These are phyloP conservation scores for Poecilia latipinna DNA, from an alignment of 2,113 vertebrate genomes.

Conservation along the genomic window DNA sequence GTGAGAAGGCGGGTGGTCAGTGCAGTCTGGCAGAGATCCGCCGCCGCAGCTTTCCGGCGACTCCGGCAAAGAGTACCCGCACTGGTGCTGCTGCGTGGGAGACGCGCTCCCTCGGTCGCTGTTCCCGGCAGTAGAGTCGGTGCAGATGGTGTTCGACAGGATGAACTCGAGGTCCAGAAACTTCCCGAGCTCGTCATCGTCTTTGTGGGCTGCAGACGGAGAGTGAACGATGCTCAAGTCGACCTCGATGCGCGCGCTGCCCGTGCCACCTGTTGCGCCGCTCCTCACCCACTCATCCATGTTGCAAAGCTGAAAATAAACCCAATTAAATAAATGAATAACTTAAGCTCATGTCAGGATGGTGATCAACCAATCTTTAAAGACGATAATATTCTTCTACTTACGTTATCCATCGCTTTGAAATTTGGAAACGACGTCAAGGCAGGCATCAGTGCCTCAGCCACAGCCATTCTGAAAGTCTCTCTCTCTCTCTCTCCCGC, in stretches of 20 bases:
- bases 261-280: conserved; percentile 43
- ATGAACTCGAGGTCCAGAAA: conserved; percentile 93
- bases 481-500: too few relatives aligned
- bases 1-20: conserved; percentile 75
- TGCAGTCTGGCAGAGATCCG: conserved; percentile 77
- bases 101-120: conserved; percentile 27
- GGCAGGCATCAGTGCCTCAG: conserved; percentile 71
- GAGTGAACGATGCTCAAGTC: conserved; percentile 80
- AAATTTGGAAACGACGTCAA: conserved; percentile 59
- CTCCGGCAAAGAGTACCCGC: conserved; percentile 86
- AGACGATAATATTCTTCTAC: conserved; percentile 35
- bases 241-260: conserved; percentile 72
- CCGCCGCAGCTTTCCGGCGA: conserved; percentile 89
- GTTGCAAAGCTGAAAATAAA: conserved; percentile 65
- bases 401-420: conserved; percentile 75
- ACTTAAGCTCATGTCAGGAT: neutral
- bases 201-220: conserved; percentile 62
- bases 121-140: conserved; percentile 38
- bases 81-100: conserved; percentile 52
- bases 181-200: conserved; percentile 88
- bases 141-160: conserved; percentile 83
- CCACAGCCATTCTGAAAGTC: conserved; percentile 71
- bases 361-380: neutral
- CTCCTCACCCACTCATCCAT: conserved; percentile 46
- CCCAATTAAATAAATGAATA: too few relatives aligned